These are phyloP conservation scores for Nothocercus julius DNA, from an alignment of 2,113 vertebrate species.

Conservation along the genomic window DNA sequence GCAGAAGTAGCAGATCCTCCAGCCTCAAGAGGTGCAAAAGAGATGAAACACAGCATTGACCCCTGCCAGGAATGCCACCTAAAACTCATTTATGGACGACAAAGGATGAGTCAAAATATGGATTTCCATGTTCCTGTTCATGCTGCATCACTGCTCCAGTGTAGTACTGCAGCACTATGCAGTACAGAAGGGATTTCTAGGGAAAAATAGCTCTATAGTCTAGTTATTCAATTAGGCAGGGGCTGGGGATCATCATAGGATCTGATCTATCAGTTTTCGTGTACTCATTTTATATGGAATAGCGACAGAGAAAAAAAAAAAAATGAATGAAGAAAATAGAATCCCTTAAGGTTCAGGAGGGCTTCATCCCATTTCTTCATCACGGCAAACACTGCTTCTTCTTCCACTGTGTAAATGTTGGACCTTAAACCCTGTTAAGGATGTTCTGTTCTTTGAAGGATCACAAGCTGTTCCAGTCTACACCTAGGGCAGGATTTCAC, in stretches of 20 bases:
- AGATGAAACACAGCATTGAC: not conserved
- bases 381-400: not conserved
- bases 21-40: not conserved
- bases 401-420: not conserved
- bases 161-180: not conserved
- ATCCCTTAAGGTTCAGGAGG: not conserved
- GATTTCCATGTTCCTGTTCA: not conserved
- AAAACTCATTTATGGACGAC: not conserved
- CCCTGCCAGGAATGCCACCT: not conserved
- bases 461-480: not conserved
- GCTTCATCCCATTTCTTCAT: not conserved
- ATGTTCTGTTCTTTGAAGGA: not conserved
- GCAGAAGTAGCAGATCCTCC: not conserved
- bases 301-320: not conserved
- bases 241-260: rapidly evolving
- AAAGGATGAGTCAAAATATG: not conserved
- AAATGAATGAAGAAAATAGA: not conserved
- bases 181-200: not conserved
- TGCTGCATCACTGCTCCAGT: not conserved
- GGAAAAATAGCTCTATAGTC: not conserved
- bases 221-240: not conserved
- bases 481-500: not conserved
- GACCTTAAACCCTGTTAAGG: not conserved
- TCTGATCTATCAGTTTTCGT: not conserved
- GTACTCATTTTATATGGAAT: not conserved